These are phyloP conservation scores for Brenthis hecate DNA, from an alignment of 2,888 invertebrate genomes.

Conservation along the genomic window DNA sequence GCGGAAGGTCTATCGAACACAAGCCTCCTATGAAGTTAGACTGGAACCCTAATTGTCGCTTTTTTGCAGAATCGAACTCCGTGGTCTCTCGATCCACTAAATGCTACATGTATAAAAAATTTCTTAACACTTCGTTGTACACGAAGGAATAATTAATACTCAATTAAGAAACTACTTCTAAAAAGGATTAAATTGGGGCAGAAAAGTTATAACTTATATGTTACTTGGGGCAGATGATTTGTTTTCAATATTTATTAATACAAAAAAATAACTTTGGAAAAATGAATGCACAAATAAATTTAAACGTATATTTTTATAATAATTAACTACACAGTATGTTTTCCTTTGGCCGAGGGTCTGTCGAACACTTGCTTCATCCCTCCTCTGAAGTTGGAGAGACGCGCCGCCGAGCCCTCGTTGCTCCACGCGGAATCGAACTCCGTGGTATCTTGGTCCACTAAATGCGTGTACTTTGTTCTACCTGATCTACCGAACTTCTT, in stretches of 20 bases:
- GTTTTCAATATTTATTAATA: background rate
- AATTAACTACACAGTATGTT: slow-evolving; percentile 45
- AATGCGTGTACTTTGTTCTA: slow-evolving; percentile 98
- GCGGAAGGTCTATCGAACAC: slow-evolving; percentile 93
- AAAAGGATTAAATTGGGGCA: too few relatives aligned
- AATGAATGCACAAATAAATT: background rate
- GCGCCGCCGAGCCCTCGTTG: slow-evolving; percentile 86
- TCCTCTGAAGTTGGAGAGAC: slow-evolving; percentile 88
- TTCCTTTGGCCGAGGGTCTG: slow-evolving; percentile 85
- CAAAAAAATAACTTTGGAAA: background rate
- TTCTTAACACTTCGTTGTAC: too few relatives aligned
- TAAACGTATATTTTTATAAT: background rate
- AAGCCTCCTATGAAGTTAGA: slow-evolving; percentile 95
- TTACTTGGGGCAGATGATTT: too few relatives aligned
- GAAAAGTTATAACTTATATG: too few relatives aligned
- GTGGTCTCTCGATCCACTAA: slow-evolving; percentile 99
- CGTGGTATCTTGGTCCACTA: slow-evolving; percentile 99
- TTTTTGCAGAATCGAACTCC: slow-evolving; percentile 99
- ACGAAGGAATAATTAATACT: too few relatives aligned
- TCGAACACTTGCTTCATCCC: slow-evolving; percentile 97
- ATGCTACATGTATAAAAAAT: slow-evolving; percentile 73
- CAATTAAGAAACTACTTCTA: too few relatives aligned
- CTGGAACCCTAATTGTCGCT: slow-evolving; percentile 89
- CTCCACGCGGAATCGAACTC: slow-evolving; percentile 99
- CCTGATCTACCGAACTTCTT: slow-evolving; percentile 99